These are phyloP conservation scores for Loris lydekkerianus DNA, from an alignment of 2,797 vertebrate species.

Conservation along the genomic window DNA sequence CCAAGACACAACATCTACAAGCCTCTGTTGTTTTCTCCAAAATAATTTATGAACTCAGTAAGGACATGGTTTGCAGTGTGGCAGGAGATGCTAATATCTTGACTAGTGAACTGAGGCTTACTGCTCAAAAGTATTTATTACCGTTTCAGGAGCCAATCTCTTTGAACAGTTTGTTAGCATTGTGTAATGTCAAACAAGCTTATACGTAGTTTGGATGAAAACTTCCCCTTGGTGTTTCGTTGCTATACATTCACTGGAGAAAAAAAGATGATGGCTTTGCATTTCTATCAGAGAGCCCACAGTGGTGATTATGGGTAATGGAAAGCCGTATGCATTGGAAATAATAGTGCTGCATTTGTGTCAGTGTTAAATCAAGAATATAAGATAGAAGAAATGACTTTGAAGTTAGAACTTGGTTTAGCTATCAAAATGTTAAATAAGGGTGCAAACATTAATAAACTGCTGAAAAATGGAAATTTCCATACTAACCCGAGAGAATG, in stretches of 20 bases:
- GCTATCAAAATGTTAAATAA: constrained; percentile 98
- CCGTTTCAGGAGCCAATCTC: constrained; percentile 97
- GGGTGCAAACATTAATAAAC: constrained; percentile 98
- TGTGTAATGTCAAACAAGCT: constrained; percentile 98
- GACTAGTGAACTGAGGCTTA: constrained; percentile 96
- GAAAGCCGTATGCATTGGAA: constrained; percentile 98
- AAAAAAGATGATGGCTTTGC: constrained; percentile 98
- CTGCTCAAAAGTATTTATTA: constrained; percentile 96
- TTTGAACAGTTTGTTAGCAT: constrained; percentile 95
- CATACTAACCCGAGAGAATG: constrained; percentile 95
- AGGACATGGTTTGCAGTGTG: constrained; percentile 98
- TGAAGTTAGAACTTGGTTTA: constrained; percentile 94
- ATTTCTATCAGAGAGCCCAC: constrained; percentile 97
- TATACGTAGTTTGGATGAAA: constrained; percentile 98
- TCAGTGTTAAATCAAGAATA: constrained; percentile 98
- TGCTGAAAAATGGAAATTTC: constrained; percentile 98
- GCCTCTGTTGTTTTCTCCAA: constrained; percentile 96
- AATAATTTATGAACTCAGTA: constrained; percentile 98
- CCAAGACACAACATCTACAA: constrained; percentile 98
- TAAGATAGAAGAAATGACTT: constrained; percentile 96
- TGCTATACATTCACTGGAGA: constrained; percentile 98
- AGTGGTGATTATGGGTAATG: constrained; percentile 98
- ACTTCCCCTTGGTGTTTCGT: constrained; percentile 96
- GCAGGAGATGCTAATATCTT: constrained; percentile 97
- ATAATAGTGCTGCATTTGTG: constrained; percentile 97